Evolutionary conservation across 2,113 vertebrate genomes (phyloP), one percentile per base, ranked within the genome.

Genomic region (Lontra canadensis): DNA sequence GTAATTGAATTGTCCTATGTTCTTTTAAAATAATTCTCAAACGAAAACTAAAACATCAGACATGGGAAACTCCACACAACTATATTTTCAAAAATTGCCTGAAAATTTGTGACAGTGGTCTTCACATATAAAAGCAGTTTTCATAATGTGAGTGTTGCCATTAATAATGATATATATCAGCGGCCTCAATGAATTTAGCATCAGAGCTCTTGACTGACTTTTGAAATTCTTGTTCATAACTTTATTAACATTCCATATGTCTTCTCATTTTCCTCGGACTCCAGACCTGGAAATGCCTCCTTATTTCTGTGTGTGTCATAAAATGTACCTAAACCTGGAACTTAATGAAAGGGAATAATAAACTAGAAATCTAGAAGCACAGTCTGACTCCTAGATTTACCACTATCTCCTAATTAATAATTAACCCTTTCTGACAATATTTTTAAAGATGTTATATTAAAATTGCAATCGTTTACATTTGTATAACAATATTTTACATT

Each of bases 1-100:
- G 31, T 91, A 67, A 67, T 17, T 88, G 52, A 90, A 59, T 52
- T 93, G 31, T 18, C 55, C 61, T 63, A 18, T 76, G 26, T 85
- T 74, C 82, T 95, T 89, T 87, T 88, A 87, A 89, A 94, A 85
- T n/a, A 88, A 97, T 84, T 92, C 44, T 88, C 74, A 97, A 52
- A 49, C 36, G 25, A 18, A 87, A 96, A 26, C 9, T 52, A 78
- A 94, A 47, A 52, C 65, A 7, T 36, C 90, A 86, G 5, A 76
- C 31, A 25, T n/a, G 13, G 31, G 29, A 88, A 95, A 79, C 11
- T 63, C 78, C n/a, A 63, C 29, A 49, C 2, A 67, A 79, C 6
- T 25, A 1, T 90, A 88, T 42, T 96, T 93, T 88, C 25, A 47
- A 96, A 95, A 93, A 36, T 26, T 42, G n/a, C 39, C n/a, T 78